Evolutionary conservation across 2,888 invertebrate genomes (phyloP), one percentile per base, ranked within the genome.

Genomic region (Synergus laeviventris): DNA sequence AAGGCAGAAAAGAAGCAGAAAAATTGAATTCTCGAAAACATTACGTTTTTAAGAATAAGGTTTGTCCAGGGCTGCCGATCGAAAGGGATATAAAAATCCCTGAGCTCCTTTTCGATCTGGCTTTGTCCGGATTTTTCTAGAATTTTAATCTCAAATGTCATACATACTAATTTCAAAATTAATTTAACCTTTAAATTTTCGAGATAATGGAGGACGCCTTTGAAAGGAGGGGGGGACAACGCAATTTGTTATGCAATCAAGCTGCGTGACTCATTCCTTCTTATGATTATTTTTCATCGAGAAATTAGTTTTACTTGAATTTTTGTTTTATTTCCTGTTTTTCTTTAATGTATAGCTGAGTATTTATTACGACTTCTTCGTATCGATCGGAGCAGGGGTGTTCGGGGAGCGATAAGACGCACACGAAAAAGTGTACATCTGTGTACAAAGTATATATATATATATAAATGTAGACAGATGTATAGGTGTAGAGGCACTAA

Each of bases 351-450:
- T 54, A 5, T 49, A 16, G 14, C 8, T 18, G 18, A 54, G 54
- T 54, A 54, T 45, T 45, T 49, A 31, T 31, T 49, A 49, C n/a
- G n/a, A 39, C 66, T 21, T 49, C n/a, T 42, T 62, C 11, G 39
- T 64, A 62, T 62, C n/a, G 62, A 62, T 64, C 42, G 21, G n/a
- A 18, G 42, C 11, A 24, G 70, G 70, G 70, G 70, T 70, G 70
- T 70, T 70, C 45, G 70, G 70, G 70, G 70, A 70, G 70, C 70
- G 70, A 70, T 70, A 70, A 70, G 45, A 70, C 31, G 9, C 49
- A 70, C 31, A 70, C 70, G 39, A 42, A 42, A 49, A 16, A 45
- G 42, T 66, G 14, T 45, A 9, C 24, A 45, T 61, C 66, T 66
- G 45, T 18, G 38, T 66, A 66, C 49, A 49, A n/a, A 56, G 21